Evolutionary conservation across 2,888 invertebrate species (phyloP), one percentile per base, ranked within the genome.

Genomic region (Portevinia maculata): DNA sequence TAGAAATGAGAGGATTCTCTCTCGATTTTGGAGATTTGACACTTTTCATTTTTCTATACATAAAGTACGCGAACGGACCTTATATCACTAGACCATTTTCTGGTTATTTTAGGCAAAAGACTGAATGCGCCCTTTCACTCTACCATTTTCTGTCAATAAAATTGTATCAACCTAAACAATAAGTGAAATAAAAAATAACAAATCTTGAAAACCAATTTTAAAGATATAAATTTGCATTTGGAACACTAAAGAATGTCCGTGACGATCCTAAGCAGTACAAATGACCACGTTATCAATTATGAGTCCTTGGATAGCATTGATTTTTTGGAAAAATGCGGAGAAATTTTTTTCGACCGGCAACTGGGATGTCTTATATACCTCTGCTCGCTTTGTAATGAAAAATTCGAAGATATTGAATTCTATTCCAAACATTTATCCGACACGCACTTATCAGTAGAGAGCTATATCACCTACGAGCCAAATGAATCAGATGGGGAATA

Each of bases 261-360:
- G 9, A 19, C 32, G 8, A 30, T 19, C 17, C 19, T 52, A 17
- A 32, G 11, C 1, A 39, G 41, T 11, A 13, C 19, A 13, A 39
- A 2, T 8, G 8, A 24, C 15, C 30, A 21, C n/a, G 4, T 0
- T 6, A 3, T 21, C 0, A 55, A 64, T 8, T 24, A 13, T 44
- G 59, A 79, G 8, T 0, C 4, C 1, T 3, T 37, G 0, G 30
- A 48, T 7, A 9, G 28, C 0, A 13, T 39, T 0, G 67, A 55
- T 19, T 13, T 59, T 5, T 21, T 84, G 0, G 65, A 74, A 19
- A 85, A 85, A 59, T 84, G 84, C 17, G 85, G 85, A 7, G 84
- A 85, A 64, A 70, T 85, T 3, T 84, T 85, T 7, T 46, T 85
- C 2, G 70, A 81, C 3, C 59, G 65, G 11, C 76, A 73, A 5